Evolutionary conservation across 2,113 vertebrate genomes (phyloP), one percentile per base, ranked within the genome.

Genomic region (Entelurus aequoreus): DNA sequence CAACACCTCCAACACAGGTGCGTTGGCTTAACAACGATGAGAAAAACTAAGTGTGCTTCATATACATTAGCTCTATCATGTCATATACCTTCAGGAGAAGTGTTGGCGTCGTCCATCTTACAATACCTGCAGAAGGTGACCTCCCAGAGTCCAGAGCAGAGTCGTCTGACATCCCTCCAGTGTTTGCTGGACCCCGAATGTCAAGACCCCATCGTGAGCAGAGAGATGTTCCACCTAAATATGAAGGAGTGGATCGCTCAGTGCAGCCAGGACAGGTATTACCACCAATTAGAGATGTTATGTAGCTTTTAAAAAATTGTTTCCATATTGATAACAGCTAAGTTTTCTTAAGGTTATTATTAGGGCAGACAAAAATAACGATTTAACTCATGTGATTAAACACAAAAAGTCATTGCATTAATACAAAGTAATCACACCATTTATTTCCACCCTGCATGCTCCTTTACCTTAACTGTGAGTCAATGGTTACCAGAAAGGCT

Each of bases 241-340:
- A 90, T 92, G 87, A 90, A 63, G 62, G 77, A 65, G 35, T 92
- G 90, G 90, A 90, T 92, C 3, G 36, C 78, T 16, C 83, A 76
- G 50, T 90, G 88, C 79, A 83, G 79, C 65, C 77, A 89, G 60
- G 82, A 88, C 63, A 71, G 86, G 90, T 92, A 58, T 11, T 46
- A 5, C 4, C 42, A 12, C 11, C 42, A 46, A 46, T 46, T 46
- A 46, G 42, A 46, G 42, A 42, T 42, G 6, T 9, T 8, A 9
- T 42, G 40, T 9, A 8, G 40, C 10, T 42, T 42, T 42, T 40
- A 40, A 28, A 28, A 28, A 28, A 28, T 2, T 2, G 6, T 6
- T 5, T 40, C 6, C 38, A 7, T 40, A 40, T 8, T 40, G 38
- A 40, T 6, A 40, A 5, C 28, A 28, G 28, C 28, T 28, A 28